phyloP scores from a whole-genome alignment of 2,888 invertebrate species.

The Labia minor region DNA sequence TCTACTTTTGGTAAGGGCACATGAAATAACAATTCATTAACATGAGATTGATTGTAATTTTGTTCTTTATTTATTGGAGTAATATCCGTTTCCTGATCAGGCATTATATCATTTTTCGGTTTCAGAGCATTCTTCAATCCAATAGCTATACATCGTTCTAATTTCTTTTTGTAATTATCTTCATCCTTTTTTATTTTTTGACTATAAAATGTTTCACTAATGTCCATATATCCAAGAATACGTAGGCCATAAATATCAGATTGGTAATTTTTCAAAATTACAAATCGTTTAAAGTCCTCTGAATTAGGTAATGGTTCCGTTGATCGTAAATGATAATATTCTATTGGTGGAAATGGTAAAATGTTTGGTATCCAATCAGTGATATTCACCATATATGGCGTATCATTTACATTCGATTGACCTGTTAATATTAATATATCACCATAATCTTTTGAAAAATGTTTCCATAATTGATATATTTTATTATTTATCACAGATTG shows the following conservation, averaged over 20 bases:
- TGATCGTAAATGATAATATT: background rate
- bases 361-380: background rate
- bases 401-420: background rate
- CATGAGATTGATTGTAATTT: too few relatives aligned
- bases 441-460: background rate
- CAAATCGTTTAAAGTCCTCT: background rate
- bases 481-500: background rate
- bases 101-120: too few relatives aligned
- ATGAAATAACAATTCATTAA: background rate
- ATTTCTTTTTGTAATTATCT: background rate
- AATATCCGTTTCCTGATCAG: too few relatives aligned
- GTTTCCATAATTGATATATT: background rate
- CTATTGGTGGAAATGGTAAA: background rate
- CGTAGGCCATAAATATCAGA: background rate
- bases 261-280: background rate
- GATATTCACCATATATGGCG: background rate
- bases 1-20: background rate
- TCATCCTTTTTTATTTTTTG: too few relatives aligned
- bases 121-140: background rate
- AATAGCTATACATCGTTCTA: background rate
- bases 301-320: background rate
- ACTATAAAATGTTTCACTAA: background rate
- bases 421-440: background rate
- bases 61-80: too few relatives aligned
- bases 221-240: background rate